These are phyloP conservation scores for Sebastes jordani DNA, from an alignment of 2,797 vertebrate species.

Conservation along the genomic window DNA sequence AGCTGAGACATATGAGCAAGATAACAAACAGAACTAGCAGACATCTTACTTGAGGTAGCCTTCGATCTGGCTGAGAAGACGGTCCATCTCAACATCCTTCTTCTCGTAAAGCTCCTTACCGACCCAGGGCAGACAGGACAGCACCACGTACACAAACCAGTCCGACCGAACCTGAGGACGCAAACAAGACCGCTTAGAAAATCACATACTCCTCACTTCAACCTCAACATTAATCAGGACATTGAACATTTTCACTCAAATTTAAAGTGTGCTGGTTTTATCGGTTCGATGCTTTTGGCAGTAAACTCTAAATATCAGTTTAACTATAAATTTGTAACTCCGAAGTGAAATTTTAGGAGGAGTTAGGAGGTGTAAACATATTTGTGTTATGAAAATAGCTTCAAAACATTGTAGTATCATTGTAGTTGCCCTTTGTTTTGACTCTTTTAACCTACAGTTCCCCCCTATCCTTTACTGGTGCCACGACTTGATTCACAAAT, in stretches of 20 bases:
- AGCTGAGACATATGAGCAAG: neutral
- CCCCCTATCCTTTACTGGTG: no score
- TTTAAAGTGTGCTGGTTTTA: neutral
- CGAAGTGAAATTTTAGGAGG: neutral
- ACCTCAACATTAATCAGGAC: neutral
- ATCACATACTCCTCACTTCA: neutral
- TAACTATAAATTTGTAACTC: neutral
- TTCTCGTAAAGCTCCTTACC: slow-evolving; percentile 98
- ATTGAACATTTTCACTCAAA: neutral
- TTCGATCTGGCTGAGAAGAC: slow-evolving; percentile 93
- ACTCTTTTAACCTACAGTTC: fast-evolving
- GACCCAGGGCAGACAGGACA: slow-evolving; percentile 97
- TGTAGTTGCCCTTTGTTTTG: neutral
- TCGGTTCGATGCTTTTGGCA: no score
- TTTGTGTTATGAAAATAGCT: neutral
- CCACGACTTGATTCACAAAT: neutral
- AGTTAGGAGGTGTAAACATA: neutral
- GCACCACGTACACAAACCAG: slow-evolving; percentile 95
- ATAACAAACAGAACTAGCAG: neutral
- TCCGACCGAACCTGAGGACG: slow-evolving; percentile 91
- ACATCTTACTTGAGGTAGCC: slow-evolving; percentile 92
- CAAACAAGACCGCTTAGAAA: neutral
- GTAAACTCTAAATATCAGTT: no score
- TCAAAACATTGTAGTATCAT: neutral
- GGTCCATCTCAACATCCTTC: slow-evolving; percentile 98